Evolutionary conservation across 2,797 vertebrate genomes (phyloP), one percentile per base, ranked within the genome.

Genomic region (Trichosurus vulpecula): DNA sequence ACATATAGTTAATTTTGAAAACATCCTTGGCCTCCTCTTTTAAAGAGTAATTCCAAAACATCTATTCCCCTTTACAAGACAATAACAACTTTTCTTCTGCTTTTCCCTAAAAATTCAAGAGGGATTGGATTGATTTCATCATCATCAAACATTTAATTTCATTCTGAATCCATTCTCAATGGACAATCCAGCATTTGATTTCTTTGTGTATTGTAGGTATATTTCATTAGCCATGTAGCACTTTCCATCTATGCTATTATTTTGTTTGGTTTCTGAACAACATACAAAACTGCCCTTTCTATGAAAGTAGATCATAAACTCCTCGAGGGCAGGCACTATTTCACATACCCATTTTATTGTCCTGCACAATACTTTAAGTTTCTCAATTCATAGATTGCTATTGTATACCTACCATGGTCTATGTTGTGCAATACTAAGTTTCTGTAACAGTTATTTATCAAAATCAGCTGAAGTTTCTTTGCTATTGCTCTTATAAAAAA

Each of bases 121-220:
- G 2, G 8, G 11, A 52, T 54, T 0, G 0, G 29, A 22, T 4
- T 53, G 52, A 16, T 35, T 0, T 6, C 10, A 35, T 58, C 3
- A 4, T 74, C n/a, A 41, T 10, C 74, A 87, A 47, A 87, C 22
- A 87, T 87, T 87, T 51, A 87, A 87, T 87, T 87, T 87, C 41
- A 87, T 3, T 87, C 19, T 47, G 41, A 87, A 47, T 47, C 3
- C 41, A 87, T 87, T 27, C 74, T 87, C 8, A 87, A 25, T 87
- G 74, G 74, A 47, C 6, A 2, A 27, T 47, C 9, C 22, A 11
- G 22, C 41, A 12, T 87, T 87, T 47, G 35, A 87, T 47, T 87
- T 87, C 9, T 47, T 0, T 81, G 41, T 51, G 41, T 12, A 27
- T 87, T 47, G 47, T 87, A 27, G 74, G 8, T 47, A 47, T 11